Evolutionary conservation across 2,113 vertebrate genomes (phyloP), one percentile per base, ranked within the genome.

Genomic region (Dendropsophus ebraccatus): DNA sequence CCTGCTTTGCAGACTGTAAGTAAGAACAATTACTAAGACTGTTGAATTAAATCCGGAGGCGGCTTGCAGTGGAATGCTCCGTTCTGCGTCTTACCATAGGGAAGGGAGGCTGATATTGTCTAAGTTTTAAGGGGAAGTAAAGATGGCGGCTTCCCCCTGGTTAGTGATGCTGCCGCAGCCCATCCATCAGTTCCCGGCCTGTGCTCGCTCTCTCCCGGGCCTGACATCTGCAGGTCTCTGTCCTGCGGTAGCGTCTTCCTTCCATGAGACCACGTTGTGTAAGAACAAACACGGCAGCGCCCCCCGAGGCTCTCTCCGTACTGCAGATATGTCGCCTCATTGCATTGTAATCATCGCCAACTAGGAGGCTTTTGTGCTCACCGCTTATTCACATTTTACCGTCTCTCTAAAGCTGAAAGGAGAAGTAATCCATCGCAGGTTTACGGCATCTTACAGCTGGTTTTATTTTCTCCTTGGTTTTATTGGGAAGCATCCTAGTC

Each of bases 221-320:
- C 30, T 84, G 82, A 32, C 73, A 85, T 85, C 83, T 85, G 73
- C 45, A 25, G 12, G 83, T 69, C 45, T 35, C 47, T 83, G 30
- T 83, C 82, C 32, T 25, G 30, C 47, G 78, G 47, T 45, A 14
- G 74, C 54, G 30, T 52, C 9, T 67, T 62, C 49, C 25, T 62
- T 45, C 41, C 54, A 49, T 52, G 32, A 54, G 25, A 14, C 58
- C 73, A 23, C n/a, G 41, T 52, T 54, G 19, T 74, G 56, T n/a
- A 37, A 56, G 41, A 65, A 37, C 17, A 84, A 62, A 76, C 83
- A 10, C 83, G 19, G 56, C 60, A 16, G 50, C 9, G 32, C 30
- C 12, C 47, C 82, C 70, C 70, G 0, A 47, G 82, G 82, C 70
- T 8, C 13, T 37, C n/a, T 28, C 19, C 56, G 70, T 75, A 28